phyloP scores from a whole-genome alignment of 2,113 vertebrate species.

The Orthonyx spaldingii region DNA sequence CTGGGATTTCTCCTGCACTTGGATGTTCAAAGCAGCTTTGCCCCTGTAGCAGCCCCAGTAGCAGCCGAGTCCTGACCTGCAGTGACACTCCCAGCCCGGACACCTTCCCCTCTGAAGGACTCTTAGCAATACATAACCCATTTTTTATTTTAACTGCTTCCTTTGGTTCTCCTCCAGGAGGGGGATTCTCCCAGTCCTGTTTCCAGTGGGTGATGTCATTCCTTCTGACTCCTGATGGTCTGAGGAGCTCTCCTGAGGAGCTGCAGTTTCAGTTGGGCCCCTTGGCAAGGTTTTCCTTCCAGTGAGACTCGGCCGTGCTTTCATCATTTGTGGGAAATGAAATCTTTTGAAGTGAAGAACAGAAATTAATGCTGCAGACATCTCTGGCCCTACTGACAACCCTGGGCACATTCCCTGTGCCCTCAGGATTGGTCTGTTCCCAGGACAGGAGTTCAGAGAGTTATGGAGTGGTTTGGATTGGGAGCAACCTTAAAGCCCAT shows the following conservation, averaged over 20 bases:
- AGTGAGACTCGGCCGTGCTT: neutral
- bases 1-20: neutral
- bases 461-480: neutral
- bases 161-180: neutral
- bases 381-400: neutral
- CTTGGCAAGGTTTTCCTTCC: neutral
- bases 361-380: neutral
- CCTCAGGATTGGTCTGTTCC: neutral
- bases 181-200: neutral
- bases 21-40: neutral
- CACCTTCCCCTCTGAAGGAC: neutral
- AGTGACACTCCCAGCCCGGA: neutral
- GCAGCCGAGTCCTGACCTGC: neutral
- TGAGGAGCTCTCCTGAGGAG: neutral
- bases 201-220: fast-evolving
- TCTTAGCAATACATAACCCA: fast-evolving
- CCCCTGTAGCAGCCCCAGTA: neutral
- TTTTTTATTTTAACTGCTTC: neutral
- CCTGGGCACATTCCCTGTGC: fast-evolving
- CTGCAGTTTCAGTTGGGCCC: fast-evolving
- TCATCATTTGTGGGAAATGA: neutral
- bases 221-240: neutral
- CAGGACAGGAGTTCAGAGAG: neutral
- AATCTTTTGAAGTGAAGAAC: neutral
- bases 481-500: neutral